Base-by-base conservation (phyloP, 2,888 invertebrate genomes). In the Trichacis sp. region DNA sequence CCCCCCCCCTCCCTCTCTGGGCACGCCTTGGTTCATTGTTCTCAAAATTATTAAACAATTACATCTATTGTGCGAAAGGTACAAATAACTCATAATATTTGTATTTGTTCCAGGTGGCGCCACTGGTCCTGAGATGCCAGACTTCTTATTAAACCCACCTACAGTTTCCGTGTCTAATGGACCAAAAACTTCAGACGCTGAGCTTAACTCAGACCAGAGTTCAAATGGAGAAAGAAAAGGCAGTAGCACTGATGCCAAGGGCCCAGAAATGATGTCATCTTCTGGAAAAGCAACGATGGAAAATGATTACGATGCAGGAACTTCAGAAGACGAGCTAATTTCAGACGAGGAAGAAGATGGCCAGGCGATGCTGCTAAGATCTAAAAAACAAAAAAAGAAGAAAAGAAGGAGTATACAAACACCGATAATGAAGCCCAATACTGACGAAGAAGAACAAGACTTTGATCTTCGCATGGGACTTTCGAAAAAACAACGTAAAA, bases 401-500 rank as follows among this genome's bases (percentile, higher is more conserved):
- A 78, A 73, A 45, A 67, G 69, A 29, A 78, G 73, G 64, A 73
- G 61, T 42, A 57, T 75, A 5, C 74, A 74, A 30, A 74, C 73
- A 48, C 49, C 71, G n/a, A 50, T 74, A 24, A 12, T 66, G 9
- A 72, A 78, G 12, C 64, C 76, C 12, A 69, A 64, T n/a, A 79
- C 73, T 19, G 80, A 82, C 18, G 80, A 81, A 15, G 80, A 82
- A 1, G 75, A 79, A 29, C 68, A 66, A 6, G 73, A 68, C 40
- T 66, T 76, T 14, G 78, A 84, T 63, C 68, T 83, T 15, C 78
- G 84, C 56, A 73, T 82, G 69, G 80, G 80, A n/a, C 58, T 80
- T 1, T 84, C 84, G 1, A 86, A 85, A 50, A 86, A 85, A 64
- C 84, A 84, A 61, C 83, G 85, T 2, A 85, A 82, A 56, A 86